These are phyloP conservation scores for Ditylenchus dipsaci DNA, from an alignment of 1,140 invertebrate species.

Conservation along the genomic window DNA sequence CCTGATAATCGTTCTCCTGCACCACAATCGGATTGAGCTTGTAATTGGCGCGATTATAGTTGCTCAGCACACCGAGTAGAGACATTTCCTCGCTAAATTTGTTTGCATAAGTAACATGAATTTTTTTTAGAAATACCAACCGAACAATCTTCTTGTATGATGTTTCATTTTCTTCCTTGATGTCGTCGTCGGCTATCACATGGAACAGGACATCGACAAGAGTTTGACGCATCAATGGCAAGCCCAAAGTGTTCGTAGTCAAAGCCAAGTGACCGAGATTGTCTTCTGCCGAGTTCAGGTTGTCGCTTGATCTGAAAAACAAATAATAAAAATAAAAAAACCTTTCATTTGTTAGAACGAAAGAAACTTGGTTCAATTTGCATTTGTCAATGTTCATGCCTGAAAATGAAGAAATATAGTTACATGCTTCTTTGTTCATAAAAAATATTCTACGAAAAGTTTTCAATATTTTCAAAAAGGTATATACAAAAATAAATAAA, in stretches of 20 bases:
- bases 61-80: slow-evolving; percentile 54
- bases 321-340: too few species aligned
- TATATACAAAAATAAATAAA: too few species aligned
- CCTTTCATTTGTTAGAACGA: neutral
- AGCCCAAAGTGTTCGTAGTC: slow-evolving; percentile 53
- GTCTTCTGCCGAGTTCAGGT: slow-evolving; percentile 31
- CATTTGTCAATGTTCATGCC: slow-evolving; percentile 54
- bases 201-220: slow-evolving; percentile 58
- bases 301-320: slow-evolving; percentile 27
- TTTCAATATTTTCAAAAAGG: too few species aligned
- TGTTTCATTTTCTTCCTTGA: slow-evolving; percentile 40
- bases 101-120: too few species aligned
- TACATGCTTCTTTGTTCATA: too few species aligned
- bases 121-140: too few species aligned
- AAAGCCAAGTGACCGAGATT: slow-evolving; percentile 38
- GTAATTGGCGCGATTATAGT: slow-evolving; percentile 55
- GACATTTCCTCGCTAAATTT: slow-evolving; percentile 54
- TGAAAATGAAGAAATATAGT: too few species aligned
- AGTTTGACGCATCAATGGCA: slow-evolving; percentile 54
- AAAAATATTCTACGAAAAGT: too few species aligned
- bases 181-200: slow-evolving; percentile 54
- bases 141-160: slow-evolving; percentile 21
- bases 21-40: slow-evolving; percentile 57
- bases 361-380: neutral
- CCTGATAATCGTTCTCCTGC: slow-evolving; percentile 54